Conservation (phyloP, 53 echinoderm and acorn worm species). For the Antedon mediterranea region DNA sequence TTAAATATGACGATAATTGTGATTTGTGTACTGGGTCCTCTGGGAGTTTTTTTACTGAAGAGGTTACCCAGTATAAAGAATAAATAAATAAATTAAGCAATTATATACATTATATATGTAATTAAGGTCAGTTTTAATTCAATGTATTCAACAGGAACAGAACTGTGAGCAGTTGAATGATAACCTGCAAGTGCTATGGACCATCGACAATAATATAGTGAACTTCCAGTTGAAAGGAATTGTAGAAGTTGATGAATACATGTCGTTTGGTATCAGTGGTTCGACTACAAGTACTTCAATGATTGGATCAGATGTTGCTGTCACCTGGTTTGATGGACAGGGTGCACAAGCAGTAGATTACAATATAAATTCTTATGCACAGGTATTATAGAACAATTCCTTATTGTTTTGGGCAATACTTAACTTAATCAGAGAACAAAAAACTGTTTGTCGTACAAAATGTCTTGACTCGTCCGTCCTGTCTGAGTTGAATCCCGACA, state of each 20-base stretch:
- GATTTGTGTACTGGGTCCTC: no score
- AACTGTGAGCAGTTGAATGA: constrained; percentile 54
- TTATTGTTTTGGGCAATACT: background rate
- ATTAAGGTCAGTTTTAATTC: no score
- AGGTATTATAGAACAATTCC: constrained; percentile 15
- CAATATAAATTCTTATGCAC: constrained; percentile 28
- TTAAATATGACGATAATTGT: no score
- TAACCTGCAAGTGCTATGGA: constrained; percentile 40
- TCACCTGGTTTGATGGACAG: constrained; percentile 19
- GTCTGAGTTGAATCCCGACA: no score
- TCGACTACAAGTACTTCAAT: constrained; percentile 33
- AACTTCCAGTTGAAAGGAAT: constrained; percentile 24
- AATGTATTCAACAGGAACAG: background rate
- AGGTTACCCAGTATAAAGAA: no score
- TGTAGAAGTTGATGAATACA: constrained; percentile 27
- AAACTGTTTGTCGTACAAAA: no score
- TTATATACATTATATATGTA: no score
- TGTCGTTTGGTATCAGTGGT: constrained; percentile 79
- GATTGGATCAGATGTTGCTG: constrained; percentile 54
- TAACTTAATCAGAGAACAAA: no score
- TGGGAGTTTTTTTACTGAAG: no score
- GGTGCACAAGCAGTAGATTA: constrained; percentile 34
- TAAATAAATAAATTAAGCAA: no score
- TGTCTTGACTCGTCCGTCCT: no score
- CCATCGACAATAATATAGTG: constrained; percentile 5